Percentiles rank a stretch among this genome's conserved stretches.
Conservation (phyloP, 2,113 vertebrate genomes). For the Tetrao urogallus region DNA sequence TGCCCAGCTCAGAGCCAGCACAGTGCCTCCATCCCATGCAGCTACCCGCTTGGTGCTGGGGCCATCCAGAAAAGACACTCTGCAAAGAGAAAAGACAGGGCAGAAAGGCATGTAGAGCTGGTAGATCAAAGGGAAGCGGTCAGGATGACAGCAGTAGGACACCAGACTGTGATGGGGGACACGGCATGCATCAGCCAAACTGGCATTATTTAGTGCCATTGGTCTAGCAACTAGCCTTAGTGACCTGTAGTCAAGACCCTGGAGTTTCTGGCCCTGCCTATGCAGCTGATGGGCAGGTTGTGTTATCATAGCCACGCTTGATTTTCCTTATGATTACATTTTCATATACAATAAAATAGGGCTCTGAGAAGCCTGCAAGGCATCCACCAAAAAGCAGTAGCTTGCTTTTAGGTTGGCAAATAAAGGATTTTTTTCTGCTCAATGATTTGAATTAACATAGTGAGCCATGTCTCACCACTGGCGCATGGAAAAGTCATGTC, state of each 20-base stretch:
- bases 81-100: neutral
- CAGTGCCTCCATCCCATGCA: neutral
- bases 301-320: neutral
- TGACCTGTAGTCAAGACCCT: neutral
- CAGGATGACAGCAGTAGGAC: neutral
- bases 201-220: neutral
- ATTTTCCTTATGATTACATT: neutral
- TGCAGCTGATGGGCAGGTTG: neutral
- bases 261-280: neutral
- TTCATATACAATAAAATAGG: accelerated
- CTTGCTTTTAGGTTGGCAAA: neutral
- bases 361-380: neutral
- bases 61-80: slow-evolving; percentile 34
- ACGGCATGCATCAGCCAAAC: neutral
- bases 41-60: neutral
- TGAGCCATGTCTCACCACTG: accelerated
- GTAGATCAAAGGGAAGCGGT: accelerated
- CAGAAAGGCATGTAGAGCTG: neutral
- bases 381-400: neutral
- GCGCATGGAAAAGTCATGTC: neutral
- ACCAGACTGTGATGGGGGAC: neutral
- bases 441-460: neutral
- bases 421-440: neutral
- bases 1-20: neutral
- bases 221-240: neutral